These are phyloP conservation scores for Stegana nigrithorax DNA, from an alignment of 2,888 invertebrate genomes.

Conservation along the genomic window DNA sequence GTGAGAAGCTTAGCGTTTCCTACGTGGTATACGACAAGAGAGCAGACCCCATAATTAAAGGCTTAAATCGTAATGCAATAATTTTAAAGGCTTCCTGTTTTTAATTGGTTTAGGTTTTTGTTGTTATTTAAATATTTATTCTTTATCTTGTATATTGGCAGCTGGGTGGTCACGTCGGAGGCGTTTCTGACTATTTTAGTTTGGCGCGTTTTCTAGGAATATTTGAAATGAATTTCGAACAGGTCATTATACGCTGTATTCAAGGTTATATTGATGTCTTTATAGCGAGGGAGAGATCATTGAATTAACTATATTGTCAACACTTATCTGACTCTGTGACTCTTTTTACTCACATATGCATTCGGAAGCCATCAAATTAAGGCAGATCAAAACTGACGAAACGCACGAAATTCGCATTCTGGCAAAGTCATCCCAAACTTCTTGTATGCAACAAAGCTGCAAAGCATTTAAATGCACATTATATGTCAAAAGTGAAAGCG, in stretches of 20 bases:
- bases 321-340: too few relatives aligned
- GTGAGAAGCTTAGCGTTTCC: neutral
- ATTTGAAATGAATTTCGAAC: constrained; percentile 2
- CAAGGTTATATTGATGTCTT: constrained; percentile 40
- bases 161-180: constrained; percentile 45
- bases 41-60: constrained; percentile 46
- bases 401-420: too few relatives aligned
- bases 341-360: too few relatives aligned
- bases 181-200: constrained; percentile 33
- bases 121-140: neutral
- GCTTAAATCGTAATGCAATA: constrained; percentile 53
- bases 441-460: too few relatives aligned
- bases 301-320: too few relatives aligned
- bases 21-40: neutral
- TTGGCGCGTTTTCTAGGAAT: constrained; percentile 24
- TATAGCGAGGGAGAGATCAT: too few relatives aligned
- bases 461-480: too few relatives aligned
- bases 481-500: neutral
- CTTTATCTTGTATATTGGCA: constrained; percentile 24
- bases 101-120: constrained; percentile 46
- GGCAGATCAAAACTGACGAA: too few relatives aligned
- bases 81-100: constrained; percentile 55
- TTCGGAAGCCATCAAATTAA: too few relatives aligned
- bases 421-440: too few relatives aligned
- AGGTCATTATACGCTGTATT: constrained; percentile 41